Evolutionary conservation across 2,113 vertebrate species (phyloP).

Genomic region (Noctilio leporinus): DNA sequence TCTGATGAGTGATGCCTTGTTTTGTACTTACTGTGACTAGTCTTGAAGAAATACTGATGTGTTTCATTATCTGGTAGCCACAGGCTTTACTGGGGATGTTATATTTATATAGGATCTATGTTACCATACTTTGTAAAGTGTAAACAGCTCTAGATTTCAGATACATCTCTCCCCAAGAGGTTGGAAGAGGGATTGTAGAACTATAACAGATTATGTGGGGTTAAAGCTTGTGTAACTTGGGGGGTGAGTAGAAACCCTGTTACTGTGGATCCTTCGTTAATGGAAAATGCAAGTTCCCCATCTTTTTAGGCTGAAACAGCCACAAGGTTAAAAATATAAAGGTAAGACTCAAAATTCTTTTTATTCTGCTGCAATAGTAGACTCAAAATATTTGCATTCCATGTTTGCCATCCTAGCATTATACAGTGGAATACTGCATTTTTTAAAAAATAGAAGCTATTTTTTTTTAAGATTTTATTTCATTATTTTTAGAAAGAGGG

Average conservation of each 20-base stretch:
- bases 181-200: slow-evolving; percentile 34
- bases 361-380: neutral
- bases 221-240: neutral
- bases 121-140: neutral
- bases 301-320: slow-evolving; percentile 9
- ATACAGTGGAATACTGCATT: neutral
- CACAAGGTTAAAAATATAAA: neutral
- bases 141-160: neutral
- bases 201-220: neutral
- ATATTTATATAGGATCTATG: neutral
- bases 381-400: neutral
- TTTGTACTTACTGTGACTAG: neutral
- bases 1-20: neutral
- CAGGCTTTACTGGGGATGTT: neutral
- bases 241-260: neutral
- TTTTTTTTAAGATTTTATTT: too few relatives aligned
- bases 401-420: neutral
- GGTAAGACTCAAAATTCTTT: neutral
- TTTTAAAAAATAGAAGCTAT: too few relatives aligned
- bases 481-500: too few relatives aligned
- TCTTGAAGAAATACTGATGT: neutral
- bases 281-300: neutral
- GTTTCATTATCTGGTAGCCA: neutral
- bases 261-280: neutral
- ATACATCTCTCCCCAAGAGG: neutral